phyloP scores from a whole-genome alignment of 1,140 invertebrate species.

The Brachionus plicatilis region DNA sequence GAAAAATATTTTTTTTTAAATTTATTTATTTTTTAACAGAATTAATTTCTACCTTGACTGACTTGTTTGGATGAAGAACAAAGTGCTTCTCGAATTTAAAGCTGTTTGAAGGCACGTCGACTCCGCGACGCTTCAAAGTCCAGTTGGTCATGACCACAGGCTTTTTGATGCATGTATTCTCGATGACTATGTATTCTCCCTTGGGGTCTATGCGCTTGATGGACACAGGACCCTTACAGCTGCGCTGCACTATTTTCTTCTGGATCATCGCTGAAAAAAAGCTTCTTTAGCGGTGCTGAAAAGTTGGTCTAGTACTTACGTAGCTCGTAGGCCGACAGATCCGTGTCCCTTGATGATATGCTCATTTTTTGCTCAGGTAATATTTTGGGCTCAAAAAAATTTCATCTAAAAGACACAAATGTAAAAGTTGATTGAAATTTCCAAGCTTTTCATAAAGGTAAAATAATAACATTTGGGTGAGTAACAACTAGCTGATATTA shows the following conservation, averaged over 20 bases:
- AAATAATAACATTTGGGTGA: neutral
- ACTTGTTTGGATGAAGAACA: slow-evolving; percentile 30
- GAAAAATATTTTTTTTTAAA: neutral
- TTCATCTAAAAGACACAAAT: slow-evolving; percentile 1
- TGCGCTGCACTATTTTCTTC: slow-evolving; percentile 19
- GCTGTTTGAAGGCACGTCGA: slow-evolving; percentile 22
- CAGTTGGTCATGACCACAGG: slow-evolving; percentile 35
- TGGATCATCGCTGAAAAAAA: slow-evolving; percentile 31
- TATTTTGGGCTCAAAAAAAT: neutral
- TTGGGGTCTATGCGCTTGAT: slow-evolving; percentile 33
- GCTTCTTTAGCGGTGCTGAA: neutral
- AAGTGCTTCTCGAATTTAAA: slow-evolving; percentile 40
- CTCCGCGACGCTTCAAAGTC: slow-evolving; percentile 24
- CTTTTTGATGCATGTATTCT: slow-evolving; percentile 40
- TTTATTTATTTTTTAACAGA: neutral
- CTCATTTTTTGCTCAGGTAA: neutral
- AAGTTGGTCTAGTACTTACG: neutral
- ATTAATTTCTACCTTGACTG: neutral
- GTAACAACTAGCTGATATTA: neutral
- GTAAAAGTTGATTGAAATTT: neutral
- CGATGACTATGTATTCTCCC: slow-evolving; percentile 29
- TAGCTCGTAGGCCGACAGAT: neutral
- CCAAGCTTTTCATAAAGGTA: neutral
- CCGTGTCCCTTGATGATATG: neutral
- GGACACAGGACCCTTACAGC: slow-evolving; percentile 15